These are phyloP conservation scores for Isoperla grammatica DNA, from an alignment of 2,888 invertebrate genomes.

Conservation along the genomic window DNA sequence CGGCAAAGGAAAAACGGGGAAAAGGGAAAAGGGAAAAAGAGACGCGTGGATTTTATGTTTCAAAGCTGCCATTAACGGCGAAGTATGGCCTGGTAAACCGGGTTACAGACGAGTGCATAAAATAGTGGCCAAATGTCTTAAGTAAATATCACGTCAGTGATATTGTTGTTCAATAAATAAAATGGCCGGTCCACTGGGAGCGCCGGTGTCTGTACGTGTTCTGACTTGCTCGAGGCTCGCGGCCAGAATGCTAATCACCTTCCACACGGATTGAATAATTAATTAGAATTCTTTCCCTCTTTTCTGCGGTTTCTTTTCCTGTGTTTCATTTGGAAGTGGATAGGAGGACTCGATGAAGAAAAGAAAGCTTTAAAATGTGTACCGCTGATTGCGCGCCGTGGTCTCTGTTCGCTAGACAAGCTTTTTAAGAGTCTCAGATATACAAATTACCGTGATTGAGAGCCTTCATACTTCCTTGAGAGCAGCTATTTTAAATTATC, in stretches of 20 bases:
- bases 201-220: slow-evolving; percentile 4
- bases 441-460: slow-evolving; percentile 18
- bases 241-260: slow-evolving; percentile 49
- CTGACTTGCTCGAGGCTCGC: slow-evolving; percentile 30
- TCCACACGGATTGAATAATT: slow-evolving; percentile 55
- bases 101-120: slow-evolving; percentile 7
- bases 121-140: too few relatives aligned
- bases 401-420: slow-evolving; percentile 1
- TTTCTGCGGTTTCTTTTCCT: slow-evolving; percentile 35
- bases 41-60: slow-evolving; percentile 14
- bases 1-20: slow-evolving; percentile 22
- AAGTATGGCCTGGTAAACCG: slow-evolving; percentile 6
- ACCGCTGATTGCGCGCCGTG: slow-evolving; percentile 12
- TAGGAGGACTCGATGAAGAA: slow-evolving; percentile 15
- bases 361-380: slow-evolving; percentile 5
- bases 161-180: background rate
- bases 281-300: slow-evolving; percentile 54
- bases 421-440: slow-evolving; percentile 7
- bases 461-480: slow-evolving; percentile 16
- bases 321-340: slow-evolving; percentile 17
- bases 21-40: slow-evolving; percentile 15
- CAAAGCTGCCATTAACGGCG: background rate
- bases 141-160: too few relatives aligned
- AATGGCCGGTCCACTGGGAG: background rate
- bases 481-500: slow-evolving; percentile 18